phyloP scores from a whole-genome alignment of 2,797 vertebrate species.

The Simalia tracyae region DNA sequence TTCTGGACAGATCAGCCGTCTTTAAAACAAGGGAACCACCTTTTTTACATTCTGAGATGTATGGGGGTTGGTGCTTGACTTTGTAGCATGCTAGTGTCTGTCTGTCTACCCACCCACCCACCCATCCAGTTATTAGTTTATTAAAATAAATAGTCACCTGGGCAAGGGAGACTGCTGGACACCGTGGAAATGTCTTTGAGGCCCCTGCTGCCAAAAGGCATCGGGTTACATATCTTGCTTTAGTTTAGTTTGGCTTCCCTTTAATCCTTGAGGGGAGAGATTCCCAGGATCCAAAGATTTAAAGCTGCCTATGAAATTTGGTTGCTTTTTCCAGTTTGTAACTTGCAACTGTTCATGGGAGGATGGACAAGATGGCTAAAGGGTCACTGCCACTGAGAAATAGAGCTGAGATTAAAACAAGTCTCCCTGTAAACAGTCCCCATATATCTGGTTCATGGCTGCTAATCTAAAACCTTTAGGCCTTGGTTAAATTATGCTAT shows the following conservation, averaged over 20 bases:
- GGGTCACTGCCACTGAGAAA: background rate
- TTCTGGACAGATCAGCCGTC: background rate
- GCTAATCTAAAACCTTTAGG: background rate
- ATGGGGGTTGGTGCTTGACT: background rate
- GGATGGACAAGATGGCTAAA: background rate
- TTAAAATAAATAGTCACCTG: background rate
- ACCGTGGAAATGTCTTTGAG: background rate
- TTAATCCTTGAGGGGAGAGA: background rate
- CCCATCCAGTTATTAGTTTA: background rate
- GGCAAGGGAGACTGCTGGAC: background rate
- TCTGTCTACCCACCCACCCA: background rate
- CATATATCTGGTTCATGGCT: background rate
- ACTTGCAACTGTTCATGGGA: background rate
- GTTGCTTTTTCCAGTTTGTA: background rate
- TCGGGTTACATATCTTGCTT: background rate
- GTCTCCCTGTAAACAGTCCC: background rate
- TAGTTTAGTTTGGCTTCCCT: background rate
- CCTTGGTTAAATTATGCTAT: background rate
- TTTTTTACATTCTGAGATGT: background rate
- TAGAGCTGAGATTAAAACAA: background rate
- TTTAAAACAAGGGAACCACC: background rate
- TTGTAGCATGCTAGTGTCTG: background rate
- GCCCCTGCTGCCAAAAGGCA: background rate
- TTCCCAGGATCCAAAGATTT: background rate
- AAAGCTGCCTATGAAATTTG: background rate